Conservation (phyloP, 2,113 vertebrate genomes). For the Toxotes chatareus region DNA sequence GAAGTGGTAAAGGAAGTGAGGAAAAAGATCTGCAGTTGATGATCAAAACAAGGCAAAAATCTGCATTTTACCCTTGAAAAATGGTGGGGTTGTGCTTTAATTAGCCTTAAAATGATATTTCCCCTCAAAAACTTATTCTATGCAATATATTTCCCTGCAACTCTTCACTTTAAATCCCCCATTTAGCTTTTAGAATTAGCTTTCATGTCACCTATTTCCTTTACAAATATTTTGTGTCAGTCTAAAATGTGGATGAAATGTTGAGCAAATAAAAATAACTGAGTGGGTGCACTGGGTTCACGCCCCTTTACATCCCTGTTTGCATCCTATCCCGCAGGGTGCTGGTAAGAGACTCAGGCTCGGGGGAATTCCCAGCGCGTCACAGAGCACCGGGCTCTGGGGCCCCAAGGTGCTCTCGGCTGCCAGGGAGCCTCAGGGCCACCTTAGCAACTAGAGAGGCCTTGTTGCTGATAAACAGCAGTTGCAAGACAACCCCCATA, state of each 20-base stretch:
- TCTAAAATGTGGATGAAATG: background rate
- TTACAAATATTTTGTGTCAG: background rate
- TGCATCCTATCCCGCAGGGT: slow-evolving; percentile 44
- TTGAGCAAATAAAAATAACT: slow-evolving; percentile 3
- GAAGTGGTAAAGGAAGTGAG: background rate
- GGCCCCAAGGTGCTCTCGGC: slow-evolving; percentile 60
- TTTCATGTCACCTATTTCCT: background rate
- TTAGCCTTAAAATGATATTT: background rate
- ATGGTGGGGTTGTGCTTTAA: background rate
- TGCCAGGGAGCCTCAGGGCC: slow-evolving; percentile 60
- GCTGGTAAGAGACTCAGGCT: slow-evolving; percentile 45
- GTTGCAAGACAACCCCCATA: slow-evolving; percentile 18
- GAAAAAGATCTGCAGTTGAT: background rate
- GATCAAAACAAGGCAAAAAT: background rate
- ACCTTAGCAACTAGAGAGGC: slow-evolving; percentile 67
- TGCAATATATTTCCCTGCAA: background rate
- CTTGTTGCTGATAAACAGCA: slow-evolving; percentile 62
- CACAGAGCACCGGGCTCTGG: slow-evolving; percentile 65
- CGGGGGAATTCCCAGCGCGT: slow-evolving; percentile 73
- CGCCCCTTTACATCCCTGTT: slow-evolving; percentile 45
- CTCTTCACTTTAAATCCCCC: background rate
- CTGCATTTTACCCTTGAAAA: background rate
- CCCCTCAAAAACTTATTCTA: background rate
- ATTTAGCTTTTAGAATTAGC: background rate
- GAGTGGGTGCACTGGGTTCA: slow-evolving; percentile 15